phyloP scores from a whole-genome alignment of 1,140 invertebrate species.

The Bombyx mandarina region DNA sequence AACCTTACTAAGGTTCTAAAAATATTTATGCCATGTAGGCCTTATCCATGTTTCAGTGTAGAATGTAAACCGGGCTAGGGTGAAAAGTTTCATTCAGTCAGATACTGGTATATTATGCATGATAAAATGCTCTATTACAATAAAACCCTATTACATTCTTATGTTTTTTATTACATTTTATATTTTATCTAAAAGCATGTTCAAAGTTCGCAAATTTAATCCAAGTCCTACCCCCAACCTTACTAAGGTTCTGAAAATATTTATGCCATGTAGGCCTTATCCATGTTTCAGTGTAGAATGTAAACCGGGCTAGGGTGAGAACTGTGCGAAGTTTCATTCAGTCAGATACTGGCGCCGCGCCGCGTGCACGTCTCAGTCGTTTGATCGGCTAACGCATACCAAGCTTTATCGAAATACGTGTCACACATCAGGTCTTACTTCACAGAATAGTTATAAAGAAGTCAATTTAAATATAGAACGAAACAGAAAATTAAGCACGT shows the following conservation, averaged over 20 bases:
- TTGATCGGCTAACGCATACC: too few species aligned
- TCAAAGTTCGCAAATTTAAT: background rate
- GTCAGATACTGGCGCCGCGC: conserved; percentile 1
- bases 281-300: background rate
- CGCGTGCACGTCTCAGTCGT: conserved; percentile 1
- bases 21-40: background rate
- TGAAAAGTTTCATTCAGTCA: too few species aligned
- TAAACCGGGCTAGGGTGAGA: background rate
- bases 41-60: background rate
- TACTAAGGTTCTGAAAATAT: background rate
- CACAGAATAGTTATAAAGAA: background rate
- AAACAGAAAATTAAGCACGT: background rate
- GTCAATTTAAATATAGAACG: too few species aligned
- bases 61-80: too few species aligned
- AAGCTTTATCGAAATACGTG: too few species aligned
- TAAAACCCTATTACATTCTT: too few species aligned
- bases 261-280: background rate
- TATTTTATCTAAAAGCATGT: background rate
- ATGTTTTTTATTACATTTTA: too few species aligned
- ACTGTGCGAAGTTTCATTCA: conserved; percentile 1
- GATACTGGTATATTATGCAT: too few species aligned
- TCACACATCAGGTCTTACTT: background rate
- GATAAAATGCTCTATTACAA: too few species aligned
- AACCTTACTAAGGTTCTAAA: background rate
- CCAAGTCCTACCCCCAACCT: background rate